These are phyloP conservation scores for Leptoteleia sp. DNA, from an alignment of 1,140 invertebrate genomes.

Conservation along the genomic window DNA sequence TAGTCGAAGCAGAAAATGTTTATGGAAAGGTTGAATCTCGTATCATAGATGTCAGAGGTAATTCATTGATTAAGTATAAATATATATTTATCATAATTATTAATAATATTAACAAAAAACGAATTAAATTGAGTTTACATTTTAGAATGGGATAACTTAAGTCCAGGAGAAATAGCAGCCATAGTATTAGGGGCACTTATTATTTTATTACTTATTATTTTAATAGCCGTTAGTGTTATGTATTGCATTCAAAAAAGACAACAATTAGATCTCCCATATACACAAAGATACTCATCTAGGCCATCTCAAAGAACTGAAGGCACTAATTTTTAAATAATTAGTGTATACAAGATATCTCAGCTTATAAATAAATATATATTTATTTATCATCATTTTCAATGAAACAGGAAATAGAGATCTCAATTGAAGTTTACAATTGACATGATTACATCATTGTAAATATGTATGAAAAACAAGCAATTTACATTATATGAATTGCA, in stretches of 20 bases:
- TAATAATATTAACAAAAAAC: no score
- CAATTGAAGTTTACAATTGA: background rate
- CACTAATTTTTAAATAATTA: slow-evolving; percentile 66
- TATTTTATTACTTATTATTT: slow-evolving; percentile 74
- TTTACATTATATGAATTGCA: slow-evolving; percentile 14
- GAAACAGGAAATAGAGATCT: background rate
- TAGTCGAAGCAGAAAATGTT: slow-evolving; percentile 83
- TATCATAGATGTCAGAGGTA: slow-evolving; percentile 83
- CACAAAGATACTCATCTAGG: slow-evolving; percentile 77
- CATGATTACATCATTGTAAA: slow-evolving; percentile 17
- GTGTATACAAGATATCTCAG: no score
- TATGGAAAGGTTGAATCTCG: slow-evolving; percentile 82
- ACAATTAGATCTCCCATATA: slow-evolving; percentile 76
- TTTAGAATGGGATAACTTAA: slow-evolving; percentile 76
- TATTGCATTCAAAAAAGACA: slow-evolving; percentile 73
- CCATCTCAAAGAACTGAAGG: slow-evolving; percentile 74
- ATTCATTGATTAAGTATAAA: slow-evolving; percentile 1
- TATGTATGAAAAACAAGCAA: slow-evolving; percentile 17
- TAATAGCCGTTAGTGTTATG: slow-evolving; percentile 73
- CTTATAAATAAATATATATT: no score
- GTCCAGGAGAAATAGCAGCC: slow-evolving; percentile 78
- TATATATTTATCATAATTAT: background rate
- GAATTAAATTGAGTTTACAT: background rate
- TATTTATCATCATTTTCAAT: no score
- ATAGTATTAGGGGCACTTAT: slow-evolving; percentile 77